Base-by-base conservation (phyloP, 2,888 invertebrate species). In the Lochmaea crataegi region DNA sequence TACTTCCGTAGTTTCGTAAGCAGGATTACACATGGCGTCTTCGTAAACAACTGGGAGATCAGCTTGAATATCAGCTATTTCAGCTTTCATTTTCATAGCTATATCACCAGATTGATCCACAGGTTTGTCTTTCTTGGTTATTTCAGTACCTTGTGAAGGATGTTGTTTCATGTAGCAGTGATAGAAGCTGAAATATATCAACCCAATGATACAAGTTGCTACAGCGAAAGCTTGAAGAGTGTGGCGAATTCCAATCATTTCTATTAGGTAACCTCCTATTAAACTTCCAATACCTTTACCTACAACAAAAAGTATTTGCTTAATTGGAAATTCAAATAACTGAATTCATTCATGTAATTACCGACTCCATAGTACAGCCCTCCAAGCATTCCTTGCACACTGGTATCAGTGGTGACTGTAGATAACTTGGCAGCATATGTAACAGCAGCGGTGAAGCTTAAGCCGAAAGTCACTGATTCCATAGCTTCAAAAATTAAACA, bases 341-440 rank as follows among this genome's bases (percentile, higher is more conserved):
- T 18, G 10, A 53, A 4, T 53, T n/a, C 4, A 14, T 51, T 51
- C 9, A 10, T 53, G 16, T 53, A 73, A 79, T 75, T 75, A 93
- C 94, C 94, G 72, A 94, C 92, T 79, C 94, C 94, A 82, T 92
- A 94, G 83, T 94, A 94, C n/a, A 94, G 86, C 18, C 94, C 93
- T n/a, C 94, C 94, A 12, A 94, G 88, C 76, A 94, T 87, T 14
- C 94, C 94, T 85, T 94, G 94, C 77, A 94, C 91, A 14, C 93
- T 93, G 10, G 93, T 92, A 80, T 94, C 93, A 0, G 94, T 94
- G 56, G 92, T 91, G 65, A 91, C 90, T 3, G 92, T 92, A 1
- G 93, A 93, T 9, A 94, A 88, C 71, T 91, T 90, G 1, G 93
- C 93, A 0, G 93, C 93, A 82, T 94, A 94, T 65, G 94, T 94